Base-by-base conservation (phyloP, 2,113 vertebrate species). In the Gopherus evgoodei region DNA sequence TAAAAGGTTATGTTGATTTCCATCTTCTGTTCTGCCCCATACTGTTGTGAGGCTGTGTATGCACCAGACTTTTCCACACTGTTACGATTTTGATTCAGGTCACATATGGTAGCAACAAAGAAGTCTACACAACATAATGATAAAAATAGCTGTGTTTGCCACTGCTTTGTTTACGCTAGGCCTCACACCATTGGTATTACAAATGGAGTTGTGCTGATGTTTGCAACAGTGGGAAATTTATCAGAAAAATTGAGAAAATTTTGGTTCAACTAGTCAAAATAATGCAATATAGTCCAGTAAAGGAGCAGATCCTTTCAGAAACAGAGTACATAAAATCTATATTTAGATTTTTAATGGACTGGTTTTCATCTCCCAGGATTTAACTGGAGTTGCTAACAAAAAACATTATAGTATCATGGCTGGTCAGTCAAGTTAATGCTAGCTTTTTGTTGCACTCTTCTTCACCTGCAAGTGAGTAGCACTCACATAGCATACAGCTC, bases 91-190 rank as follows among this genome's bases (percentile, higher is more conserved):
- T 78, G 38, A 4, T 47, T 47, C 42, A 16, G 24, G 10, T 78
- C 38, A 78, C 10, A 57, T 53, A 24, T 65, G 53, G 27, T 27
- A 93, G 53, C 9, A 89, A 49, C 16, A 53, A 27, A 35, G 16
- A 86, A 38, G 12, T 17, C 49, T 76, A 14, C 1, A 1, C 4
- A 25, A 81, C 47, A 11, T 4, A 11, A 42, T 16, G 65, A 5
- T 42, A 44, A 78, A 90, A 87, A 53, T 50, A 13, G 22, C 22
- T 50, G 0, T 84, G 78, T 31, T 12, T 44, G 3, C 53, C 65
- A 24, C 12, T 49, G 14, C 44, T 0, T 0, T 56, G n/a, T 42
- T 69, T 80, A 24, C 3, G 7, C n/a, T 89, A 75, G 0, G 29
- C 8, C 57, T 57, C 57, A 25, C 42, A 54, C 38, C 4, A 83